phyloP scores from a whole-genome alignment of 2,888 invertebrate genomes.

The Toxonevra muliebris region DNA sequence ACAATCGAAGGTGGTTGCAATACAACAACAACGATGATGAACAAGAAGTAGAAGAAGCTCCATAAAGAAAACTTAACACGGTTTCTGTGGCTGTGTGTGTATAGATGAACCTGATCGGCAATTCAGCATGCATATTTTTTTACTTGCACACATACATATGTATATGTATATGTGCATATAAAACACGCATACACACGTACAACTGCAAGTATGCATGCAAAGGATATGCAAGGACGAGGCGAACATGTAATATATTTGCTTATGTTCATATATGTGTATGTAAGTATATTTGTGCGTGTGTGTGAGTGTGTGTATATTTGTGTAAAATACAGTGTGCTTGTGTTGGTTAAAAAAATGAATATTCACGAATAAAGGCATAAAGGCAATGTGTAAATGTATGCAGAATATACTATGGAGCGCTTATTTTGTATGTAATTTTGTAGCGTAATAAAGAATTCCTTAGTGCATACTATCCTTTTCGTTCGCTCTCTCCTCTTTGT shows the following conservation, averaged over 20 bases:
- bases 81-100: too few species aligned
- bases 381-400: too few species aligned
- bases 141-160: slow-evolving; percentile 6
- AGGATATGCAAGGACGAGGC: background rate
- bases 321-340: background rate
- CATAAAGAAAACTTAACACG: too few species aligned
- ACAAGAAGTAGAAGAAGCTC: too few species aligned
- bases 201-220: too few species aligned
- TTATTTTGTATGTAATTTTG: too few species aligned
- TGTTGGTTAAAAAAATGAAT: slow-evolving; percentile 1
- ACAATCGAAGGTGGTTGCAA: background rate
- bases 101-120: background rate
- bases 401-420: too few species aligned
- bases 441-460: too few species aligned
- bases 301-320: background rate
- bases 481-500: too few species aligned
- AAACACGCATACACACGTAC: background rate
- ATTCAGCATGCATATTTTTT: slow-evolving; percentile 7
- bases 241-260: slow-evolving; percentile 10
- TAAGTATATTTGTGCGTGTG: background rate
- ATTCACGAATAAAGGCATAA: too few species aligned
- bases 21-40: background rate
- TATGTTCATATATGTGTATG: background rate
- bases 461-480: too few species aligned
- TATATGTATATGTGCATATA: slow-evolving; percentile 6